phyloP scores from a whole-genome alignment of 2,113 vertebrate genomes.

The Delphinus delphis region DNA sequence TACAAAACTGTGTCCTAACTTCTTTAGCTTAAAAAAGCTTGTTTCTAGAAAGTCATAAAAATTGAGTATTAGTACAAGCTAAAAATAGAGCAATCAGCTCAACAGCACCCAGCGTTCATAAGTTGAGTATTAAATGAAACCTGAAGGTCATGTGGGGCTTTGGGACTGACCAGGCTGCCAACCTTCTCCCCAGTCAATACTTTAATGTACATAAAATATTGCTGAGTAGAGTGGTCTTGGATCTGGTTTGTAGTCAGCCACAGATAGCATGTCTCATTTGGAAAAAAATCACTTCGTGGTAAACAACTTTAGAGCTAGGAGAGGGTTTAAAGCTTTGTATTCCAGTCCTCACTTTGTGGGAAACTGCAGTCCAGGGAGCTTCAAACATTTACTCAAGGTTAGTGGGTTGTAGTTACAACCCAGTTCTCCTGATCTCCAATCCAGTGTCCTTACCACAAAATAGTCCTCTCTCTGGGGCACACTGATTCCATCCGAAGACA shows the following conservation, averaged over 20 bases:
- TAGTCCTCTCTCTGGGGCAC: neutral
- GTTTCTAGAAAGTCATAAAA: conserved; percentile 9
- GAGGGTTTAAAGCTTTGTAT: neutral
- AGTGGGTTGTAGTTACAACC: neutral
- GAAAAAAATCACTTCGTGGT: neutral
- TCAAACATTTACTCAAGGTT: neutral
- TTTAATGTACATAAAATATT: neutral
- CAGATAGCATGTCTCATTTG: neutral
- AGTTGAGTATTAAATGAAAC: neutral
- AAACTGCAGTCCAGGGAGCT: neutral
- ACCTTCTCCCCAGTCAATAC: neutral
- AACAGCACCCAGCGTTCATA: neutral
- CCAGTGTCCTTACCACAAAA: neutral
- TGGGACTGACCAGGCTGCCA: neutral
- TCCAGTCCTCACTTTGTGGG: neutral
- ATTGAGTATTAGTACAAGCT: neutral
- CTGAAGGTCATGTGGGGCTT: neutral
- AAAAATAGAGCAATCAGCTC: neutral
- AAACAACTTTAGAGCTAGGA: neutral
- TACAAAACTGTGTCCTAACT: neutral
- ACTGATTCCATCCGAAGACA: neutral
- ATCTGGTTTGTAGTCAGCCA: neutral
- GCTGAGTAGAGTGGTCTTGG: neutral
- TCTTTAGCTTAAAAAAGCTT: conserved; percentile 25
- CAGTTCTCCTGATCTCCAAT: neutral